Evolutionary conservation across 2,113 vertebrate genomes (phyloP), one percentile per base, ranked within the genome.

Genomic region (Oryzias javanicus): DNA sequence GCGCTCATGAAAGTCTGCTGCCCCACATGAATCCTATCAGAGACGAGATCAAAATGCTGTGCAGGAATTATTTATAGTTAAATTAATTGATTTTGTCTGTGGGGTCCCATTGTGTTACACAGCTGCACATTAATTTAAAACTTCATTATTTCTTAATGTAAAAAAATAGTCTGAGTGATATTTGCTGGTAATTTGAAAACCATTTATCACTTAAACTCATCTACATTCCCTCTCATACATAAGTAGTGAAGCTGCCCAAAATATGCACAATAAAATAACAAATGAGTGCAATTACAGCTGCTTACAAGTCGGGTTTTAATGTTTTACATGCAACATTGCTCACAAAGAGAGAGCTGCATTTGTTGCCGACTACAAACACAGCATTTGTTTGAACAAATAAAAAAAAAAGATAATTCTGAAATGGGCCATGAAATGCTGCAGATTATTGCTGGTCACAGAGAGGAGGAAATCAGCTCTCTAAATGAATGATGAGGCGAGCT

Each of bases 381-480:
- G 58, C 67, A 48, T 66, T 63, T 63, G 64, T 69, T 70, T 68
- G 42, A 71, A 72, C 55, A 60, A 35, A 35, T 60, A 74, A 62
- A 74, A 81, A 72, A 60, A 81, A 60, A 64, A 55, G 67, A 64
- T 84, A 71, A 87, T 85, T 82, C 71, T 79, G 85, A 88, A 87
- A 88, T 86, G 80, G 82, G 72, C 69, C 79, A 80, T 89, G 88
- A 88, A 89, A 87, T 81, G 78, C 80, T 64, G 64, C 24, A 58
- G 74, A 84, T 80, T 76, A 85, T 75, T 53, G 58, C 74, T 70
- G 73, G 83, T 82, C 71, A 64, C 68, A 69, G 76, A 75, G 76
- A 82, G 74, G 52, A 71, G 72, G 80, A 88, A 85, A 89, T 85
- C 80, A 80, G 80, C 72, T 70, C 14, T 40, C 62, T 70, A 80